These are phyloP conservation scores for Phengaris alcon DNA, from an alignment of 2,888 invertebrate species.

Conservation along the genomic window DNA sequence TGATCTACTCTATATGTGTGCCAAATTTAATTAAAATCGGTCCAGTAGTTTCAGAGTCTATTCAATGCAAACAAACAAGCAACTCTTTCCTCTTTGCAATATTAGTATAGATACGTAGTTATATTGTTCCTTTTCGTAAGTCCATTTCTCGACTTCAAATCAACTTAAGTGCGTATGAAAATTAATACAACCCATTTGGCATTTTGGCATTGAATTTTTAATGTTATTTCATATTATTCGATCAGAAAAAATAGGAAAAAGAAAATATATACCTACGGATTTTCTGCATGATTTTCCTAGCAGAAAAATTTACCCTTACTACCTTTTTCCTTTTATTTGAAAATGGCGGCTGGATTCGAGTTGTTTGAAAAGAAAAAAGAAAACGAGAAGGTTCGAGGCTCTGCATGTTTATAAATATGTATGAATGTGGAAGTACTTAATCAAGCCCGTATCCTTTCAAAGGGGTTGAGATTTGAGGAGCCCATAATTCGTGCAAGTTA, in stretches of 20 bases:
- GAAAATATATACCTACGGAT: not conserved
- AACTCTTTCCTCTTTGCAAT: no score
- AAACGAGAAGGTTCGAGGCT: conserved; percentile 2
- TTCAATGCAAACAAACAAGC: no score
- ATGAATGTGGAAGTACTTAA: conserved; percentile 3
- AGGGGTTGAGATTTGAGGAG: not conserved
- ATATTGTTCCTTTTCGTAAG: no score
- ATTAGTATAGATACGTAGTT: no score
- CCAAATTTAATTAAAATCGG: no score
- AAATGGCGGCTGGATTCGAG: not conserved
- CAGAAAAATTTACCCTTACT: not conserved
- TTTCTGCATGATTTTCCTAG: not conserved
- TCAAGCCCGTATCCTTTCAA: not conserved
- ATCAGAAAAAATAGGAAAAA: not conserved
- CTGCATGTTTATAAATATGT: conserved; percentile 2
- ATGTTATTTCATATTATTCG: no score
- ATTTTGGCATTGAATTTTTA: no score
- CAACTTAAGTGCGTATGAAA: no score
- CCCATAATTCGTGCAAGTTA: not conserved
- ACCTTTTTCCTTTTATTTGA: not conserved
- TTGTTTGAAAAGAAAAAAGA: not conserved
- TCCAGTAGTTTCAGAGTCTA: no score
- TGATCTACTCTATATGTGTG: no score
- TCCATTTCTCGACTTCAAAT: no score
- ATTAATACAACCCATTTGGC: no score